Evolutionary conservation across 2,888 invertebrate genomes (phyloP).

Genomic region (Hirtodrosophila alboralis): DNA sequence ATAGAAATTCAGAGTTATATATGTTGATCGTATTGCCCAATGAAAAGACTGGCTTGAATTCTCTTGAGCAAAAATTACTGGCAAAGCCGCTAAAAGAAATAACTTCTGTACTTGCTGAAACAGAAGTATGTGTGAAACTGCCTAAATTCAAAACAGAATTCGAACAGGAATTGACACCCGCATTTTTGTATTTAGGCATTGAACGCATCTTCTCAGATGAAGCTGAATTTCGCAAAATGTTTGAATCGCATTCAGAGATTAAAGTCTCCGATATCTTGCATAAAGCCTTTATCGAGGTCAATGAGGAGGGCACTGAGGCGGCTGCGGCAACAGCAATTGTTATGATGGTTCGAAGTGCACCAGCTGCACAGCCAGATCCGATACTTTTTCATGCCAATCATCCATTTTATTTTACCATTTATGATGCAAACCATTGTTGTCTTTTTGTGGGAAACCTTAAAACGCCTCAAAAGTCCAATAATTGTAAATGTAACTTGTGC

Average conservation of each 20-base stretch:
- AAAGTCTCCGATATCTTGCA: conserved; percentile 89
- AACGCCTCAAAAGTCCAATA: too few relatives aligned
- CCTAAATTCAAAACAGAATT: conserved; percentile 88
- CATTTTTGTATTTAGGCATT: conserved; percentile 87
- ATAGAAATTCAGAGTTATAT: conserved; percentile 87
- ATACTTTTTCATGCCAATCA: conserved; percentile 44
- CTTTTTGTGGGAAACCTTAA: conserved; percentile 31
- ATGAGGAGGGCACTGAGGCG: conserved; percentile 94
- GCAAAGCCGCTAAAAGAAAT: conserved; percentile 85
- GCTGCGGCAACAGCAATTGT: conserved; percentile 88
- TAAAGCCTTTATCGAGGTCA: conserved; percentile 93
- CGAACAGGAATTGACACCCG: conserved; percentile 36
- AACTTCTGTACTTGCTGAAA: conserved; percentile 85
- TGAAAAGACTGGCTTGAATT: conserved; percentile 86
- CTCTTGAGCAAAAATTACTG: conserved; percentile 87
- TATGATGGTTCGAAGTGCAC: background rate
- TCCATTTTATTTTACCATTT: conserved; percentile 41
- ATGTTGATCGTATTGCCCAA: conserved; percentile 91
- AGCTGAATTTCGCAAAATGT: conserved; percentile 87
- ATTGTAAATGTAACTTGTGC: background rate
- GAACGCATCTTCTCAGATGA: conserved; percentile 86
- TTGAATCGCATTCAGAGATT: conserved; percentile 82
- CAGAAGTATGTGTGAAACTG: conserved; percentile 85
- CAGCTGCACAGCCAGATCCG: background rate
- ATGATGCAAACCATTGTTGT: conserved; percentile 23